phyloP scores from a whole-genome alignment of 2,113 vertebrate genomes.

The Chrysemys picta region DNA sequence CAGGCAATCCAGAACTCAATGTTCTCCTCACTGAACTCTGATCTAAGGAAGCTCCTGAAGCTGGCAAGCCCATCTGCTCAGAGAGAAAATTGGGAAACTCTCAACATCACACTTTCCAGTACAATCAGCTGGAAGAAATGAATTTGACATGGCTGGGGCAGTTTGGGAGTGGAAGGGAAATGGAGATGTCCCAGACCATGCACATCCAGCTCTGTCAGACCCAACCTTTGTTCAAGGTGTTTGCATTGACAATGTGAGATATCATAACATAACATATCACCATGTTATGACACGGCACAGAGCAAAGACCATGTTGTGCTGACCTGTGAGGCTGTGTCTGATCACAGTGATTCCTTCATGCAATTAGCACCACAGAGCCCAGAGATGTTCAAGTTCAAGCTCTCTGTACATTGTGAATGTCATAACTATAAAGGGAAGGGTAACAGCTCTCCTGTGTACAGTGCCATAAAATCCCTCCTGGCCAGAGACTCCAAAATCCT shows the following conservation, averaged over 20 bases:
- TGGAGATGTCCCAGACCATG: not conserved
- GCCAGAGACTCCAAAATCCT: too few species aligned
- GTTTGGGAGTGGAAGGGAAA: not conserved
- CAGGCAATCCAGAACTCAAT: slow-evolving; percentile 95
- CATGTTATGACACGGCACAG: not conserved
- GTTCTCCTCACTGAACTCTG: slow-evolving; percentile 98
- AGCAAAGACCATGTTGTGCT: not conserved
- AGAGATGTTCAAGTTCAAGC: not conserved
- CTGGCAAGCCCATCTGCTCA: slow-evolving; percentile 86
- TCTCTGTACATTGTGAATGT: not conserved
- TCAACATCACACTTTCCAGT: not conserved
- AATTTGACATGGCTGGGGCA: not conserved
- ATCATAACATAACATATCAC: not conserved
- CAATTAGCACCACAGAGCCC: not conserved
- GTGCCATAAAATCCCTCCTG: too few species aligned
- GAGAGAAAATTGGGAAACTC: not conserved
- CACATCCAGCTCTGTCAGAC: not conserved
- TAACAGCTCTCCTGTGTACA: too few species aligned
- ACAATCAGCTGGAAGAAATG: not conserved
- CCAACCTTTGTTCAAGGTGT: not conserved
- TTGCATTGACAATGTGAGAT: not conserved
- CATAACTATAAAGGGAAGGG: too few species aligned
- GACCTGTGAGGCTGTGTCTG: not conserved
- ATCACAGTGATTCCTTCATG: not conserved
- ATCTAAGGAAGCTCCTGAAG: slow-evolving; percentile 93